phyloP scores from a whole-genome alignment of 2,888 invertebrate species.

The Choristoneura rosaceana region DNA sequence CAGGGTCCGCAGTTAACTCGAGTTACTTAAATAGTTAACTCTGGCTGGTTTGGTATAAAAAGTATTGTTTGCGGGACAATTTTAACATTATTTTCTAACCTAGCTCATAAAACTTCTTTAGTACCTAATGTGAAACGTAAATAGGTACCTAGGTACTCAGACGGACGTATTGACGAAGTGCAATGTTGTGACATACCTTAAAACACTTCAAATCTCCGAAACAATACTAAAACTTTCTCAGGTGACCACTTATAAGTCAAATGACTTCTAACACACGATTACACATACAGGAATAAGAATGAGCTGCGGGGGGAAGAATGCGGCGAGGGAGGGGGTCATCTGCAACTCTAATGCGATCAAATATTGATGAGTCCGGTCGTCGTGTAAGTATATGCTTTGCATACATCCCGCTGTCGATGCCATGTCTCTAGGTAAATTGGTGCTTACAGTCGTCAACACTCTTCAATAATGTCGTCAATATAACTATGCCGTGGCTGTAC shows the following conservation, averaged over 20 bases:
- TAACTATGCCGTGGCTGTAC: too few species aligned
- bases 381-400: constrained; percentile 23
- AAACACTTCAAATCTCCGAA: background rate
- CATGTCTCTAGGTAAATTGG: background rate
- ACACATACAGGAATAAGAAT: constrained; percentile 24
- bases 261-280: background rate
- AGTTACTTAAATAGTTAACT: too few species aligned
- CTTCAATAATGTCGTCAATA: too few species aligned
- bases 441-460: background rate
- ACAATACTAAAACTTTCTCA: constrained; percentile 13
- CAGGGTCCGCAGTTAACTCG: too few species aligned
- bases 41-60: too few species aligned
- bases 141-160: too few species aligned
- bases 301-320: background rate
- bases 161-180: too few species aligned
- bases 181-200: too few species aligned
- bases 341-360: constrained; percentile 37
- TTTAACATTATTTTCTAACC: too few species aligned
- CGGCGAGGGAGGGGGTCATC: constrained; percentile 11
- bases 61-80: too few species aligned
- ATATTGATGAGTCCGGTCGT: constrained; percentile 34
- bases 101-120: too few species aligned
- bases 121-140: too few species aligned
- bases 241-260: constrained; percentile 8
- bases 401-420: constrained; percentile 9